A percentile compares a stretch with the other conserved stretches of the same genome.
phyloP scores from a whole-genome alignment of 2,113 vertebrate species.

The Podarcis cretensis region DNA sequence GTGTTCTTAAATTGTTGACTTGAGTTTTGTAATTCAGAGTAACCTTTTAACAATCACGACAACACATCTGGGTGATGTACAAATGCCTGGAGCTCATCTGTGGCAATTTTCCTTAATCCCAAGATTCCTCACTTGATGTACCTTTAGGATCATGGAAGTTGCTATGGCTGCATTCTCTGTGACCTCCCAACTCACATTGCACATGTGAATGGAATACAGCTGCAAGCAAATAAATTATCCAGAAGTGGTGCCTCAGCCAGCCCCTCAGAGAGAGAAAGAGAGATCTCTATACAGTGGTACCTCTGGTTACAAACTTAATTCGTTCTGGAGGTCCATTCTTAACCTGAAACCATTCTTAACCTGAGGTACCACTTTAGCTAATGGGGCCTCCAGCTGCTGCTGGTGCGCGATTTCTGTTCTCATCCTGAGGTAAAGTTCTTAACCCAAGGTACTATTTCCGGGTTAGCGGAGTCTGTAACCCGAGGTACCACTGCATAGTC shows the following conservation, averaged over 20 bases:
- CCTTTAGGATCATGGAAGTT: background rate
- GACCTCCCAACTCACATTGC: background rate
- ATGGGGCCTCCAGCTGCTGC: too few relatives aligned
- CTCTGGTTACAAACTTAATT: too few relatives aligned
- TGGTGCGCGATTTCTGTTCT: too few relatives aligned
- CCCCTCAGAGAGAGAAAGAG: background rate
- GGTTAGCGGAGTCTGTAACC: too few relatives aligned
- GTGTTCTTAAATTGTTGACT: background rate
- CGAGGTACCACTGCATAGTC: background rate
- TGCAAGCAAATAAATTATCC: background rate
- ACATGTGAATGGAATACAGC: slow-evolving; percentile 7
- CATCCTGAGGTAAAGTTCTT: too few relatives aligned
- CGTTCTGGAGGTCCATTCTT: too few relatives aligned
- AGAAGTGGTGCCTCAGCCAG: background rate
- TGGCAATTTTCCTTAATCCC: background rate
- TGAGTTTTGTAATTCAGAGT: background rate
- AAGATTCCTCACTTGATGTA: background rate
- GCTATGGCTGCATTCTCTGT: background rate
- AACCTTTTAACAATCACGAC: background rate
- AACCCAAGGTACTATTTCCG: too few relatives aligned
- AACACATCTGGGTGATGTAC: background rate
- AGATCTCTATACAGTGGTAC: background rate
- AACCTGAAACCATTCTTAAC: too few relatives aligned
- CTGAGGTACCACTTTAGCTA: too few relatives aligned
- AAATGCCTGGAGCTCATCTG: background rate